A percentile compares a stretch with the other conserved stretches of the same genome.
These are phyloP conservation scores for Erebia epiphron DNA, from an alignment of 2,888 invertebrate genomes.

Conservation along the genomic window DNA sequence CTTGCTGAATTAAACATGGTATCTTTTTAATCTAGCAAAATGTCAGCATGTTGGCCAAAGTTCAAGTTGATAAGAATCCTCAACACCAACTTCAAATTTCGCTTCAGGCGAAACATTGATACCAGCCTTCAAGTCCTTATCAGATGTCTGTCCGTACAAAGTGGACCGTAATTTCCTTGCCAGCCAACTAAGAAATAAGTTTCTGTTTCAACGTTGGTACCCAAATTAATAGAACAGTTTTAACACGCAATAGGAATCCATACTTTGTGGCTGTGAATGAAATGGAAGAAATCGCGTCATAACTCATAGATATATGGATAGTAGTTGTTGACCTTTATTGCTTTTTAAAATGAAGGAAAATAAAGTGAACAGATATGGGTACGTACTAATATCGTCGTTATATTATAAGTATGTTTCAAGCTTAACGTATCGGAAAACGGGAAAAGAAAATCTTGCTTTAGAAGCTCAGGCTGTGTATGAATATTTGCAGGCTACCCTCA, in stretches of 20 bases:
- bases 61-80: constrained; percentile 5
- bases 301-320: too few relatives aligned
- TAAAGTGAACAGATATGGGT: too few relatives aligned
- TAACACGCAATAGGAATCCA: too few relatives aligned
- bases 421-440: not conserved
- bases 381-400: too few relatives aligned
- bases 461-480: constrained; percentile 31
- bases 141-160: not conserved
- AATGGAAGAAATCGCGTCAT: too few relatives aligned
- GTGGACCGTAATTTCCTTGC: not conserved
- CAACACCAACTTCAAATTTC: not conserved
- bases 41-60: not conserved
- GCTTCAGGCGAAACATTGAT: not conserved
- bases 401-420: too few relatives aligned
- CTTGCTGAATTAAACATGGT: too few relatives aligned
- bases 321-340: too few relatives aligned
- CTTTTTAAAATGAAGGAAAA: too few relatives aligned
- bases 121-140: not conserved
- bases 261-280: too few relatives aligned
- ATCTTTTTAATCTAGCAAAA: not conserved
- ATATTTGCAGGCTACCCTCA: constrained; percentile 38
- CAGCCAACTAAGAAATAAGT: not conserved
- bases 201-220: not conserved
- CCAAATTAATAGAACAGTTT: too few relatives aligned
- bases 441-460: not conserved